Percentiles rank a stretch among this genome's conserved stretches.
Evolutionary conservation across 2,888 invertebrate genomes (phyloP).

Genomic region (Plebejus anna): DNA sequence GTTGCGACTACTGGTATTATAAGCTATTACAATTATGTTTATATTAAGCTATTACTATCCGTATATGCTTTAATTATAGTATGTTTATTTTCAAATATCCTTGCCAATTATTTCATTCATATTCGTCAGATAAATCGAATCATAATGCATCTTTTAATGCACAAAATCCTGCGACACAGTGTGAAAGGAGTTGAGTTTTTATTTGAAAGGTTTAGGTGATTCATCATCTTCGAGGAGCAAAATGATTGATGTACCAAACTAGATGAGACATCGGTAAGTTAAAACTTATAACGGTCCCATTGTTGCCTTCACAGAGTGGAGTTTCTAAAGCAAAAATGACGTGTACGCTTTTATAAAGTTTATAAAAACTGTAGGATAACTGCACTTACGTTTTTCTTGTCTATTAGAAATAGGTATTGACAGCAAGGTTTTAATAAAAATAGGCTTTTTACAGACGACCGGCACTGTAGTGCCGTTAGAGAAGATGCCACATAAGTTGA

Average conservation of each 20-base stretch:
- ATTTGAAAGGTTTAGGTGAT: conserved; percentile 7
- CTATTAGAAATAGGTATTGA: no score
- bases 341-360: not conserved
- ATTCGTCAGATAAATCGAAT: not conserved
- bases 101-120: not conserved
- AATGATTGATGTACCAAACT: conserved; percentile 9
- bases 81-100: not conserved
- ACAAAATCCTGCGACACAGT: not conserved
- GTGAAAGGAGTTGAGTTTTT: not conserved
- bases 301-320: not conserved
- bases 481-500: no score
- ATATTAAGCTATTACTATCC: no score
- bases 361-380: not conserved
- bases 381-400: not conserved
- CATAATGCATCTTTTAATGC: not conserved
- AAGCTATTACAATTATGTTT: no score
- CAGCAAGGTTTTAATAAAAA: no score
- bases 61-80: no score
- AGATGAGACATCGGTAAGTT: conserved; percentile 4
- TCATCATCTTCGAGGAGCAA: not conserved
- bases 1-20: no score
- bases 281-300: not conserved
- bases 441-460: no score
- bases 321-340: not conserved
- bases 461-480: no score